Base-by-base conservation (phyloP, 1,140 invertebrate species). In the Drosophila chauvacae region DNA sequence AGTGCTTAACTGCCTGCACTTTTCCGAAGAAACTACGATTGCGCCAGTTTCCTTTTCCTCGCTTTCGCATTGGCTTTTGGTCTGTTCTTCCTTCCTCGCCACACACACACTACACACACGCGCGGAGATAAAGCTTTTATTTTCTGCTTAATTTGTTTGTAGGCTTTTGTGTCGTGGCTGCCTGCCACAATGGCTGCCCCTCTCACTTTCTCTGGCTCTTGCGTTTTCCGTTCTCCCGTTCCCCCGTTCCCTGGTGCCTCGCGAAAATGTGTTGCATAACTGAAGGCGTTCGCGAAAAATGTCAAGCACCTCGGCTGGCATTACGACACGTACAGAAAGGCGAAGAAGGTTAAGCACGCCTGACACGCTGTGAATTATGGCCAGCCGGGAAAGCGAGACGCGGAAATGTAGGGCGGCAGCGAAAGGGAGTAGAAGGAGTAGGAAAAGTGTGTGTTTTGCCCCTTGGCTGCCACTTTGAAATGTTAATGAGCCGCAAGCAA, bases 1-100 rank as follows among this genome's bases (percentile, higher is more conserved):
- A 90, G 85, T 90, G 78, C 85, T 90, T 90, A 90, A 88, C 85
- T 85, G 85, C 77, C 64, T 79, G 85, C 86, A 88, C 85, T 88
- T 90, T 90, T 69, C 53, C 65, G 63, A 50, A 26, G 30, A 68
- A 71, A 84, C 76, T 84, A 76, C 48, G 44, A 63, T 44, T 69
- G 56, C 64, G 70, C 74, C 74, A 61, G 68, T 61, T 16, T 69
- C 42, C 56, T 69, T 26, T 53, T 44, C 30, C 47, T 66, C 33
- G 37, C 48, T 70, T 76, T 68, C 41, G 4, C 68, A 72, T 57
- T 78, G 59, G 23, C 60, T 60, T 57, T 78, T 37, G 37, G 42
- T 45, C 64, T 72, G 35, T 3, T 30, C 28, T 30, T 51, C 44
- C 53, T 14, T 30, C 60, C 10, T 18, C 16, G 5, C 57, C 62